These are phyloP conservation scores for Taeniopygia guttata DNA, from an alignment of 2,797 vertebrate species.

Conservation along the genomic window DNA sequence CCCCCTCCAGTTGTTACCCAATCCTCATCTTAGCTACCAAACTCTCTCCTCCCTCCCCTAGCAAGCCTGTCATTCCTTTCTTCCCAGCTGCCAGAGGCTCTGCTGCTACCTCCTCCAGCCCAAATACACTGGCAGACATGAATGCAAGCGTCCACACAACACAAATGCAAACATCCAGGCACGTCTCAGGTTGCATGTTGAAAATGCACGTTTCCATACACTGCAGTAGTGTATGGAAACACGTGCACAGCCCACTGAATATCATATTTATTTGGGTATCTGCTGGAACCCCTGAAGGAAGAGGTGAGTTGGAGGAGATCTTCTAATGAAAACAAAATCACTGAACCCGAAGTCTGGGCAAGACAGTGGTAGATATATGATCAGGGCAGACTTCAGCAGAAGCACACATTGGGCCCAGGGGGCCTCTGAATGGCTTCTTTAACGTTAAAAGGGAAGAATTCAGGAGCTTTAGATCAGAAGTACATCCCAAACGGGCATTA, in stretches of 20 bases:
- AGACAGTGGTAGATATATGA: not conserved
- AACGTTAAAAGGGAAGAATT: constrained; percentile 5
- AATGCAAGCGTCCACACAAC: not conserved
- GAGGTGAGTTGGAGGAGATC: not conserved
- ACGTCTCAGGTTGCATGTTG: not conserved
- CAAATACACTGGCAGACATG: not conserved
- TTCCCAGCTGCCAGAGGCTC: constrained; percentile 44
- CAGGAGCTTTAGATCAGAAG: constrained; percentile 22
- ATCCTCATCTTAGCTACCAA: constrained; percentile 4
- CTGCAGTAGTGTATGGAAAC: not conserved
- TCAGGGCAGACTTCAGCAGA: not conserved
- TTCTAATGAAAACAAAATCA: not conserved
- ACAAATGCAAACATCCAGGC: not conserved
- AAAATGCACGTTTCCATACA: not conserved
- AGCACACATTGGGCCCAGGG: not conserved
- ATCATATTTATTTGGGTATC: not conserved
- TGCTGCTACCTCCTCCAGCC: not conserved
- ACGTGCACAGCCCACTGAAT: not conserved
- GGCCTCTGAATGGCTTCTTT: constrained; percentile 22
- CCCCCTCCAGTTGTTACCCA: constrained; percentile 40
- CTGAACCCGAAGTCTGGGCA: not conserved
- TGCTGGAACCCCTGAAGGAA: not conserved
- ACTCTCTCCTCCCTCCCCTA: not conserved
- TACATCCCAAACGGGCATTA: not conserved
- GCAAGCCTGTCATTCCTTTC: constrained; percentile 51